Evolutionary conservation across 2,797 vertebrate genomes (phyloP).

Genomic region (Molossus alvarezi): DNA sequence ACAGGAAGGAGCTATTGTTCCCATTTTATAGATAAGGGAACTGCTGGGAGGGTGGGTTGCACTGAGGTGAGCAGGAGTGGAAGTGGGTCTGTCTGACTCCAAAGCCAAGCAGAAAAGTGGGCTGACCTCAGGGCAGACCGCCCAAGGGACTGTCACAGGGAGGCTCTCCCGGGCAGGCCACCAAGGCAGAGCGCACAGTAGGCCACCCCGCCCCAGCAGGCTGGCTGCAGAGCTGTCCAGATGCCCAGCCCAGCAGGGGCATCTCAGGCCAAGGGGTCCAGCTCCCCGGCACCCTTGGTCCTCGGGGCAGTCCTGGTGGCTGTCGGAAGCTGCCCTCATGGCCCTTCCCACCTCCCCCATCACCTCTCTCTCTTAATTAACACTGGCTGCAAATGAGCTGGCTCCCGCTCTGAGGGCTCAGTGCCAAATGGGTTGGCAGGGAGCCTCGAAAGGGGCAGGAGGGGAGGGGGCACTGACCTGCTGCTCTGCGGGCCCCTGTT

Average conservation of each 20-base stretch:
- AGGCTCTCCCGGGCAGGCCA: no score
- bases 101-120: not conserved
- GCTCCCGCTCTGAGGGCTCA: not conserved
- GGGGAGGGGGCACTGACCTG: slow-evolving; percentile 28
- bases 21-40: not conserved
- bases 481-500: not conserved
- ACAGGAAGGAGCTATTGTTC: not conserved
- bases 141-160: rapidly evolving
- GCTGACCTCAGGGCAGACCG: not conserved
- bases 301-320: not conserved
- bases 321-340: slow-evolving; percentile 49
- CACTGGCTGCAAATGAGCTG: slow-evolving; percentile 78
- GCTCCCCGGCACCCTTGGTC: not conserved
- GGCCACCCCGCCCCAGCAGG: not conserved
- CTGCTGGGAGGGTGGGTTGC: not conserved
- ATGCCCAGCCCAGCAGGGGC: not conserved
- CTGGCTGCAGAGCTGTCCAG: not conserved
- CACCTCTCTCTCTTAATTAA: slow-evolving; percentile 86
- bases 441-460: slow-evolving; percentile 21
- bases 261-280: not conserved
- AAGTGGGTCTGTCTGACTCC: not conserved
- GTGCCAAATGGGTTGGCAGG: slow-evolving; percentile 80
- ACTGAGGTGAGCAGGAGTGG: not conserved
- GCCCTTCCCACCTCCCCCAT: slow-evolving; percentile 68
- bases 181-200: not conserved